Percentiles rank a stretch among this genome's conserved stretches.
These are phyloP conservation scores for Whitmania pigra DNA, from an alignment of 1,140 invertebrate genomes.

Conservation along the genomic window DNA sequence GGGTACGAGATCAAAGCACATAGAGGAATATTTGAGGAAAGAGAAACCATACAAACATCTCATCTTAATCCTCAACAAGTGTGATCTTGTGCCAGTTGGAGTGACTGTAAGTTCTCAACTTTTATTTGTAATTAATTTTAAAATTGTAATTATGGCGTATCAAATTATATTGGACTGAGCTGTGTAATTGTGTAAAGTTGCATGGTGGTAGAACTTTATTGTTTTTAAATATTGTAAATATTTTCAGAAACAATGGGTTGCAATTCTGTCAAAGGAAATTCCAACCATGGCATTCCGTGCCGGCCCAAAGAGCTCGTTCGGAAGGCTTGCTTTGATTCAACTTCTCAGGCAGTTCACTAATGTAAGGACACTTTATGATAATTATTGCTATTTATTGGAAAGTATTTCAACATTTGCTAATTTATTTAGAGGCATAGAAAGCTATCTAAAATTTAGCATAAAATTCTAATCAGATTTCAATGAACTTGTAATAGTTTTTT, in stretches of 20 bases:
- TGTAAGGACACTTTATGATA: constrained; percentile 30
- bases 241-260: constrained; percentile 63
- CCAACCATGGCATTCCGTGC: constrained; percentile 97
- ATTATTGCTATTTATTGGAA: neutral
- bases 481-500: neutral
- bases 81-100: constrained; percentile 85
- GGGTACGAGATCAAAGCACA: constrained; percentile 81
- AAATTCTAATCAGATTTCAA: neutral
- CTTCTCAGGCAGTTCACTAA: constrained; percentile 90
- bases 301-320: constrained; percentile 92
- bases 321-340: constrained; percentile 93
- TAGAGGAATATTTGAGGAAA: constrained; percentile 75
- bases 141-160: neutral
- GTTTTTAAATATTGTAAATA: too few species aligned
- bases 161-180: neutral
- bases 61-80: constrained; percentile 88
- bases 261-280: constrained; percentile 78
- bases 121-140: neutral
- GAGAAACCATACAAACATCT: constrained; percentile 89
- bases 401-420: neutral
- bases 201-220: neutral
- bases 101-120: constrained; percentile 54
- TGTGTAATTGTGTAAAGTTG: neutral
- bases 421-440: neutral
- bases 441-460: neutral